These are phyloP conservation scores for Scaeva pyrastri DNA, from an alignment of 2,888 invertebrate species.

Conservation along the genomic window DNA sequence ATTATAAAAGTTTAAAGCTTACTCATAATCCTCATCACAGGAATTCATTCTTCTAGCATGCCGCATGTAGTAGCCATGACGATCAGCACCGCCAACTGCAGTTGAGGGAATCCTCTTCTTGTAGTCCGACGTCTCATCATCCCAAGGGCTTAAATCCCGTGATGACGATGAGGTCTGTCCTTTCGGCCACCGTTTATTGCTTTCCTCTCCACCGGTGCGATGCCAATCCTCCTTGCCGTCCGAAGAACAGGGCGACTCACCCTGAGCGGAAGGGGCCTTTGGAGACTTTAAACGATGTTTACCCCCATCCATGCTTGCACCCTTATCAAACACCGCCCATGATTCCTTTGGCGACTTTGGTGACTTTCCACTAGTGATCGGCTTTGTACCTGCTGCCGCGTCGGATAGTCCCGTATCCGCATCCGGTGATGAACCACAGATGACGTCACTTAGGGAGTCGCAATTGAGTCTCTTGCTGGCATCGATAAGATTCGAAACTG, in stretches of 20 bases:
- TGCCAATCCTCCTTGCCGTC: conserved; percentile 89
- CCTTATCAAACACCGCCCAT: conserved; percentile 87
- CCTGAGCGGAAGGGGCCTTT: conserved; percentile 78
- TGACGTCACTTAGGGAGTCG: conserved; percentile 87
- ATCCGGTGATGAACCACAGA: conserved; percentile 88
- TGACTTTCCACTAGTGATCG: conserved; percentile 57
- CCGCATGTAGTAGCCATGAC: conserved; percentile 85
- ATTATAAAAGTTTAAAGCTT: conserved; percentile 83
- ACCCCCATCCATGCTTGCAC: conserved; percentile 60
- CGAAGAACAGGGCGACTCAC: conserved; percentile 91
- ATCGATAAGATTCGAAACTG: conserved; percentile 84
- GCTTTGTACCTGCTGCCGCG: conserved; percentile 55
- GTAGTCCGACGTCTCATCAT: conserved; percentile 87
- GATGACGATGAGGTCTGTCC: conserved; percentile 90
- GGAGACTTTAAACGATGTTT: conserved; percentile 72
- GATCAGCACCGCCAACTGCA: conserved; percentile 77
- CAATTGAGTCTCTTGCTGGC: conserved; percentile 84
- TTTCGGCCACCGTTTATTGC: conserved; percentile 84
- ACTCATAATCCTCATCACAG: conserved; percentile 90
- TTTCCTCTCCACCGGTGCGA: conserved; percentile 77
- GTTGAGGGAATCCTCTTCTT: conserved; percentile 82
- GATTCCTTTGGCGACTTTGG: conserved; percentile 83
- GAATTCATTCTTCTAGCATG: conserved; percentile 85
- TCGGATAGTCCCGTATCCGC: conserved; percentile 81
- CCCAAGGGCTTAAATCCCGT: conserved; percentile 92